A percentile compares a stretch with the other conserved stretches of the same genome.
These are phyloP conservation scores for Trichonephila clavipes DNA, from an alignment of 1,140 invertebrate species.

Conservation along the genomic window DNA sequence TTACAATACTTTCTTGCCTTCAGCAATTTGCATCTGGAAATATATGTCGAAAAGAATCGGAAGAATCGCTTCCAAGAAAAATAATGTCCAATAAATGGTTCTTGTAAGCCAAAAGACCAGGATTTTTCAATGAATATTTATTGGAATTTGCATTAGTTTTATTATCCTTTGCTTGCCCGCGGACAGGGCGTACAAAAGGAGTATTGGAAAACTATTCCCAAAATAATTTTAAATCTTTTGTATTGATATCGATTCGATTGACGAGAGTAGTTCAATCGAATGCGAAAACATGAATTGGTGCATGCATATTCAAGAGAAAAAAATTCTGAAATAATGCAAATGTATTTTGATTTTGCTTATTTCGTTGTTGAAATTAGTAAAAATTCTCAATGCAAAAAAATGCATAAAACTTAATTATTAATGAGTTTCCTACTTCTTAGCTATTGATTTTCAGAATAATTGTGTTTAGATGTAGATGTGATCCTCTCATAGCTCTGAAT, in stretches of 20 bases:
- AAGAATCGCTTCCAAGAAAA: neutral
- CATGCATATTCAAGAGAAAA: neutral
- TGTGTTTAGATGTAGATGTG: too few species aligned
- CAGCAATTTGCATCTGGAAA: neutral
- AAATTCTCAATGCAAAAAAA: too few species aligned
- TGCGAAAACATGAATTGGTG: neutral
- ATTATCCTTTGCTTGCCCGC: neutral
- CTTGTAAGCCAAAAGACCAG: neutral
- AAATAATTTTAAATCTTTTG: slow-evolving; percentile 28
- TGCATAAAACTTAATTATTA: too few species aligned
- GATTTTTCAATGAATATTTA: slow-evolving; percentile 32
- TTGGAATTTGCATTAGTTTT: slow-evolving; percentile 47
- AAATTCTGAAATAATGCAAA: neutral
- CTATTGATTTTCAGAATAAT: too few species aligned
- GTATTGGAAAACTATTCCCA: slow-evolving; percentile 32
- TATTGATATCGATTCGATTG: neutral
- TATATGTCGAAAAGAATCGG: neutral
- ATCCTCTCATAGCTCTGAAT: too few species aligned
- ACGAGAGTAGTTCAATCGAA: neutral
- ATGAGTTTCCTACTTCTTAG: too few species aligned
- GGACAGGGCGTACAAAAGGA: neutral
- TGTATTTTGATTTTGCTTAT: neutral
- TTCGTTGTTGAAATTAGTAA: too few species aligned
- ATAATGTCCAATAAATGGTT: slow-evolving; percentile 7
- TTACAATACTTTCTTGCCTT: neutral